Evolutionary conservation across 1,140 invertebrate genomes (phyloP).

Genomic region (Polypedilum pembai): DNA sequence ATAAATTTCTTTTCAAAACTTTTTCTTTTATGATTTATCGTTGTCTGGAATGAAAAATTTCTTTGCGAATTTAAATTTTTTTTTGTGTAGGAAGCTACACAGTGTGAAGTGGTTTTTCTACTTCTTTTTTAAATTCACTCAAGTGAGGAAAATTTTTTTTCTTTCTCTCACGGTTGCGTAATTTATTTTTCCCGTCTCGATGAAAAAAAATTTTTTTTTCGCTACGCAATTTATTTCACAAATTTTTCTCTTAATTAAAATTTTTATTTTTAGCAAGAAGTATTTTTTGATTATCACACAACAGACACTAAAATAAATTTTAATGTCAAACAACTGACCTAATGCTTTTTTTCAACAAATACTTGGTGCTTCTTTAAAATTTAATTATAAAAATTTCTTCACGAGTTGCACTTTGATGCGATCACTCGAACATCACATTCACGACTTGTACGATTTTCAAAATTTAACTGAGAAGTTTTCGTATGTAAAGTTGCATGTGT

Average conservation of each 20-base stretch:
- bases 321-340: not conserved
- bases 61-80: too few species aligned
- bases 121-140: not conserved
- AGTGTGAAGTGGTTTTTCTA: constrained; percentile 9
- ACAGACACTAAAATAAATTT: not conserved
- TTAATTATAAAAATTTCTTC: too few species aligned
- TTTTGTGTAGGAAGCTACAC: not conserved
- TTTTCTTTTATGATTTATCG: too few species aligned
- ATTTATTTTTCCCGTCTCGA: not conserved
- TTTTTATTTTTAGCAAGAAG: not conserved
- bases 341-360: not conserved
- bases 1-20: not conserved
- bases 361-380: not conserved
- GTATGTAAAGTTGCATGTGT: not conserved
- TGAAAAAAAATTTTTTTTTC: not conserved
- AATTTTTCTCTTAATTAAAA: not conserved
- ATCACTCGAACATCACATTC: not conserved
- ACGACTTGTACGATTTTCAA: not conserved
- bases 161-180: not conserved
- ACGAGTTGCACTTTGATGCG: not conserved
- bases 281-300: not conserved
- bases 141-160: constrained; percentile 3
- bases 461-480: not conserved
- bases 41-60: too few species aligned
- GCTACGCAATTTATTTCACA: not conserved